A percentile compares a stretch with the other conserved stretches of the same genome.
Evolutionary conservation across 1,140 invertebrate genomes (phyloP).

Genomic region (Tigriopus japonicus): DNA sequence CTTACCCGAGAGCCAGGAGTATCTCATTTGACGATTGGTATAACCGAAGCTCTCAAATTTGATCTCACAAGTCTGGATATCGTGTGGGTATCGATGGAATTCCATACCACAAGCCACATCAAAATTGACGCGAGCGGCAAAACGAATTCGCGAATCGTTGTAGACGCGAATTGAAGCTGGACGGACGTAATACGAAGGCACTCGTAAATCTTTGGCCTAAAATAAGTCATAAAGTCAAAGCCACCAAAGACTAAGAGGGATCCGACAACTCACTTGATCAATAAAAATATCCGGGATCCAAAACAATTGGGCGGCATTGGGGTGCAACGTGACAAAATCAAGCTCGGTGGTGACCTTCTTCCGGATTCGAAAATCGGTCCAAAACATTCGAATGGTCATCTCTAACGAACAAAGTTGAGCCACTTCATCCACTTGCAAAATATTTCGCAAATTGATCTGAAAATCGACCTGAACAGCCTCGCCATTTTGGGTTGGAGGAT

Average conservation of each 20-base stretch:
- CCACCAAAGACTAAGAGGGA: background rate
- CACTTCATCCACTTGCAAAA: background rate
- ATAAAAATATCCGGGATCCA: conserved; percentile 2
- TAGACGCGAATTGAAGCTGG: background rate
- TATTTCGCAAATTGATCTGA: background rate
- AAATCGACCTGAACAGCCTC: background rate
- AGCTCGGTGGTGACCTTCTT: background rate
- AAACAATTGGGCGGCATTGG: background rate
- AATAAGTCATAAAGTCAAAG: background rate
- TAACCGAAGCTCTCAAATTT: conserved; percentile 18
- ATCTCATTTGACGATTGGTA: background rate
- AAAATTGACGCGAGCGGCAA: conserved; percentile 1
- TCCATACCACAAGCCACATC: conserved; percentile 18
- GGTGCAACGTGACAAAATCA: background rate
- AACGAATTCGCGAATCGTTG: background rate
- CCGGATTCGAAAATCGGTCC: background rate
- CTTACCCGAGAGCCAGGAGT: background rate
- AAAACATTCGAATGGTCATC: background rate
- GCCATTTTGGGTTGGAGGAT: no score
- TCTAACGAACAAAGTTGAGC: background rate
- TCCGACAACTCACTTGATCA: background rate
- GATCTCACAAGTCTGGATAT: conserved; percentile 18
- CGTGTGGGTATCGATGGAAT: conserved; percentile 19
- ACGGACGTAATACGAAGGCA: background rate
- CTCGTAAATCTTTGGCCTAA: background rate